These are phyloP conservation scores for Spinus olivaceus DNA, from an alignment of 2,797 vertebrate genomes.

Conservation along the genomic window DNA sequence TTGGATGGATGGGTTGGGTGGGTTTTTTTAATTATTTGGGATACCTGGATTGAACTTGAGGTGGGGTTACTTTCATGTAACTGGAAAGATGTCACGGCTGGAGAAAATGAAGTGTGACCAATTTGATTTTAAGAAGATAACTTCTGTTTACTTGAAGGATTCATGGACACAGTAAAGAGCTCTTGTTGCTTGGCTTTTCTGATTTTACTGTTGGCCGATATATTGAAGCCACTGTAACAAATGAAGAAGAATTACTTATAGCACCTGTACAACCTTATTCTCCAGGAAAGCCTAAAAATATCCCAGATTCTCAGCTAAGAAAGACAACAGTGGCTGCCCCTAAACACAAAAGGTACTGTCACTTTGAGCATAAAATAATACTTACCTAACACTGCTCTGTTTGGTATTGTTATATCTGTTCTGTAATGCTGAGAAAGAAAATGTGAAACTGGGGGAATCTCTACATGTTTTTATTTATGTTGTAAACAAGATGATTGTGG, in stretches of 20 bases:
- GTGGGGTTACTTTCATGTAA: background rate
- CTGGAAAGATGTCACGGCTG: background rate
- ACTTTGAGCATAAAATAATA: background rate
- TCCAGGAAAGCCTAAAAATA: slow-evolving; percentile 27
- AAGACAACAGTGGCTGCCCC: slow-evolving; percentile 61
- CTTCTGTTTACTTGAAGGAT: slow-evolving; percentile 72
- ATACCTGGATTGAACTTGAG: background rate
- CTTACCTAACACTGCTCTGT: background rate
- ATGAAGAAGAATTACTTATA: slow-evolving; percentile 80
- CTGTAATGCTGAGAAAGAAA: background rate
- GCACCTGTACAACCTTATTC: slow-evolving; percentile 74
- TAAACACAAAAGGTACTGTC: slow-evolving; percentile 64
- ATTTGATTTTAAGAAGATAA: background rate
- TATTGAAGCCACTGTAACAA: slow-evolving; percentile 81
- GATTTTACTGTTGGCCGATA: slow-evolving; percentile 85
- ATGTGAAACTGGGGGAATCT: background rate
- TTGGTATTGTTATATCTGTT: background rate
- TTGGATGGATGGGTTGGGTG: background rate
- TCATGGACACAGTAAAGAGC: slow-evolving; percentile 83
- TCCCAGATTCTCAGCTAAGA: background rate
- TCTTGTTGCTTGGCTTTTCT: slow-evolving; percentile 88
- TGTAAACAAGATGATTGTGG: background rate
- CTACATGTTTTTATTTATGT: background rate
- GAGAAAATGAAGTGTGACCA: background rate
- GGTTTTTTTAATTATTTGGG: background rate